phyloP scores from a whole-genome alignment of 2,113 vertebrate species.

The Oryzias melastigma region DNA sequence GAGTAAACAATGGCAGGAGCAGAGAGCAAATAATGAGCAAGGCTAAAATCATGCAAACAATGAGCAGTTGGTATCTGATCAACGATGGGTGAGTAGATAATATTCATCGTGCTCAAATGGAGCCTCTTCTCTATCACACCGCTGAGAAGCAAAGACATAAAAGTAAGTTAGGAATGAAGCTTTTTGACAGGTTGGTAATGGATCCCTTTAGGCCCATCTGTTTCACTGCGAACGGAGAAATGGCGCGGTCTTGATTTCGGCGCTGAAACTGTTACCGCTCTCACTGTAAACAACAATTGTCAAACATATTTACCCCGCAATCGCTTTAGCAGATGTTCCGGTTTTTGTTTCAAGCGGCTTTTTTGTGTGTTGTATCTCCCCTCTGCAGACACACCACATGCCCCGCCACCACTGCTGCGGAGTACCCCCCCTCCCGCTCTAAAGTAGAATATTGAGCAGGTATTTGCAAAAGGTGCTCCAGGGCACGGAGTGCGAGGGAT shows the following conservation, averaged over 20 bases:
- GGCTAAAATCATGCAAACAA: slow-evolving; percentile 46
- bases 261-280: slow-evolving; percentile 84
- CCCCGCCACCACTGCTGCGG: slow-evolving; percentile 46
- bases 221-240: slow-evolving; percentile 82
- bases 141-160: slow-evolving; percentile 77
- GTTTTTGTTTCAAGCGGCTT: slow-evolving; percentile 81
- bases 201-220: slow-evolving; percentile 85
- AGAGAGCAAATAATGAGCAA: slow-evolving; percentile 41
- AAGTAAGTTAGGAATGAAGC: slow-evolving; percentile 81
- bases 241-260: slow-evolving; percentile 78
- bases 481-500: slow-evolving; percentile 76
- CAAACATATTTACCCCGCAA: slow-evolving; percentile 87
- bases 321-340: slow-evolving; percentile 87
- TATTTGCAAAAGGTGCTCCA: slow-evolving; percentile 84
- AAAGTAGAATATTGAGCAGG: slow-evolving; percentile 84
- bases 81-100: slow-evolving; percentile 71
- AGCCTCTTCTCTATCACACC: slow-evolving; percentile 66
- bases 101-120: slow-evolving; percentile 70
- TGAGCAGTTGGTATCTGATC: slow-evolving; percentile 69
- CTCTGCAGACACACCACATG: slow-evolving; percentile 74
- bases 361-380: slow-evolving; percentile 80
- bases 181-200: slow-evolving; percentile 85
- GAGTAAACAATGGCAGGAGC: slow-evolving; percentile 59
- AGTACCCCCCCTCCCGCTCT: slow-evolving; percentile 43
- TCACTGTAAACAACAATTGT: slow-evolving; percentile 90